Conservation (phyloP, 2,113 vertebrate species). For the Prunella himalayana region DNA sequence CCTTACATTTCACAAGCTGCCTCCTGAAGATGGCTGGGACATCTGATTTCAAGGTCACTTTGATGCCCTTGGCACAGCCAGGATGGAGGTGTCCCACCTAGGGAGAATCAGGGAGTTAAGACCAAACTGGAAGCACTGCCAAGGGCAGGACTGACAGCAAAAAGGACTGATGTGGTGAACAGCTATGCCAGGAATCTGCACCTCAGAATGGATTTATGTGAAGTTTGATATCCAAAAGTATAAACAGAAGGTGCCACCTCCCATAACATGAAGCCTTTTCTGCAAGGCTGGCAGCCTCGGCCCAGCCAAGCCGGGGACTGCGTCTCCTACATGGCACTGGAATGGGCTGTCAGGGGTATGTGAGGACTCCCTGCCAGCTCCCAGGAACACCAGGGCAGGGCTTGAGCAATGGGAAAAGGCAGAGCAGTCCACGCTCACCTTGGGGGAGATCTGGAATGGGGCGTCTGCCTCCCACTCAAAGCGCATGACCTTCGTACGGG, state of each 20-base stretch:
- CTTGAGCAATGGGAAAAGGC: not conserved
- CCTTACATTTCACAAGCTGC: constrained; percentile 72
- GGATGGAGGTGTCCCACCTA: constrained; percentile 88
- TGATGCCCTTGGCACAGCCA: constrained; percentile 81
- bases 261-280: not conserved
- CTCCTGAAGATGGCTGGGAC: constrained; percentile 62
- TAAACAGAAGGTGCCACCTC: not conserved
- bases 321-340: accelerated
- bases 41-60: constrained; percentile 76
- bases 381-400: accelerated
- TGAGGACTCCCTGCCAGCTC: not conserved
- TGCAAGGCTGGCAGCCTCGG: not conserved
- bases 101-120: not conserved
- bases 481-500: constrained; percentile 65
- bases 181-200: not conserved
- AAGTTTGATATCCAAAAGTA: not conserved
- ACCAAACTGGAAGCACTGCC: not conserved
- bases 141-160: not conserved
- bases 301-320: not conserved
- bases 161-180: not conserved
- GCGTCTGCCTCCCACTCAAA: constrained; percentile 80
- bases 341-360: accelerated
- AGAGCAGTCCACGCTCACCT: constrained; percentile 50
- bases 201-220: not conserved
- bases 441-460: constrained; percentile 78